Percentiles rank a stretch among this genome's conserved stretches.
These are phyloP conservation scores for Chondrilla cf. caribensis DNA, from an alignment of 37 sponge, comb jelly and placozoan genomes.

Conservation along the genomic window DNA sequence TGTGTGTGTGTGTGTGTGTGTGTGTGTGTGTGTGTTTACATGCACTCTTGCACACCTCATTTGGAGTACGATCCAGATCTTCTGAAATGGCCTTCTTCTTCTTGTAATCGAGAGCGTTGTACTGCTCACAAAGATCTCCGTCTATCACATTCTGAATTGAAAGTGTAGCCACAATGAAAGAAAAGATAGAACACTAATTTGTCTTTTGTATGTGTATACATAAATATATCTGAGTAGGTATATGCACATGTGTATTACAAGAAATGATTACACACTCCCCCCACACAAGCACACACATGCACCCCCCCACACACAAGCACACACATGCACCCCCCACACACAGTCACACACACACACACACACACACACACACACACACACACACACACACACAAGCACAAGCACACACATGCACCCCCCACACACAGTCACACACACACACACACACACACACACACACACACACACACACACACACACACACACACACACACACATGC, in stretches of 20 bases:
- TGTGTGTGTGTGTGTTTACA: background rate
- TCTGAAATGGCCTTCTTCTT: conserved; percentile 85
- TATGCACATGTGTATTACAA: background rate
- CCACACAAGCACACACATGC: conserved; percentile 79
- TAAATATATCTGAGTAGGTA: background rate
- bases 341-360: background rate
- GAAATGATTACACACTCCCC: background rate
- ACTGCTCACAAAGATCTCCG: conserved; percentile 97
- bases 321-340: background rate
- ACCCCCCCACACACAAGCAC: background rate
- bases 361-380: conserved; percentile 17
- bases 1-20: no score
- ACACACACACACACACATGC: conserved; percentile 52
- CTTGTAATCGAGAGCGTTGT: conserved; percentile 86
- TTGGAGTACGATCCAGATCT: conserved; percentile 90
- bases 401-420: conserved; percentile 44
- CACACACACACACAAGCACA: conserved; percentile 23
- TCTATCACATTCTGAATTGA: conserved; percentile 72
- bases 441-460: conserved; percentile 5
- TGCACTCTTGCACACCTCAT: conserved; percentile 60
- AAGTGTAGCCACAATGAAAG: background rate
- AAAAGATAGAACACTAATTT: background rate
- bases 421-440: background rate
- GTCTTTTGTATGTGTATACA: background rate
- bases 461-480: conserved; percentile 8